Base-by-base conservation (phyloP, 2,888 invertebrate genomes). In the Flexamia atlantica region DNA sequence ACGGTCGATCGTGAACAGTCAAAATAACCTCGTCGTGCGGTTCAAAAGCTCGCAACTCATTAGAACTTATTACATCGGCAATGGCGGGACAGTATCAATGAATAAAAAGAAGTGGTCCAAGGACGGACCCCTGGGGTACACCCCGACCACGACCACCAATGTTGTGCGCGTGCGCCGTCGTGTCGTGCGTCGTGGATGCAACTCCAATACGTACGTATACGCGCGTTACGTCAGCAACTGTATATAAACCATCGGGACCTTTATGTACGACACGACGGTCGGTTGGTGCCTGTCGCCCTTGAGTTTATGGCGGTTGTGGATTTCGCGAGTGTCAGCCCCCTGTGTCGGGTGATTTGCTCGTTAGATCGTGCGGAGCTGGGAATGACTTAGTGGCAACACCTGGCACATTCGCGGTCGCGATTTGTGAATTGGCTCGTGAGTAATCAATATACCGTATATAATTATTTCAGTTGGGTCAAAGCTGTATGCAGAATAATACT, bases 51-150 rank as follows among this genome's bases (percentile, higher is more conserved):
- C 64, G 64, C 64, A 64, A 64, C 64, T 64, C 64, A 64, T 64
- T 64, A 20, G 30, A 64, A 28, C 64, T 64, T 28, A 64, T 64
- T 64, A 28, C 28, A 28, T 28, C 64, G 28, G 4, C 14, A n/a
- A n/a, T 30, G 1, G 30, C 30, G 23, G 30, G 12, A 30, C 64
- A 28, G 30, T 64, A 64, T 64, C 64, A 30, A 64, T 64, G 64
- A 17, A 64, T 40, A 40, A 72, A n/a, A 72, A 72, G 72, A 72
- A 72, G 72, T 72, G 72, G 72, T 40, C 36, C 72, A 72, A 72
- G 72, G 72, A 40, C 72, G 20, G 72, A 42, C 23, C 40, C 72
- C 40, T 72, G 72, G 14, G 72, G 72, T 23, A 23, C 72, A 23
- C 72, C 40, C 0, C 72, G 10, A 72, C 40, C 68, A 68, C 68